These are phyloP conservation scores for Caenorhabditis inopinata DNA, from an alignment of 1,140 invertebrate genomes.

Conservation along the genomic window DNA sequence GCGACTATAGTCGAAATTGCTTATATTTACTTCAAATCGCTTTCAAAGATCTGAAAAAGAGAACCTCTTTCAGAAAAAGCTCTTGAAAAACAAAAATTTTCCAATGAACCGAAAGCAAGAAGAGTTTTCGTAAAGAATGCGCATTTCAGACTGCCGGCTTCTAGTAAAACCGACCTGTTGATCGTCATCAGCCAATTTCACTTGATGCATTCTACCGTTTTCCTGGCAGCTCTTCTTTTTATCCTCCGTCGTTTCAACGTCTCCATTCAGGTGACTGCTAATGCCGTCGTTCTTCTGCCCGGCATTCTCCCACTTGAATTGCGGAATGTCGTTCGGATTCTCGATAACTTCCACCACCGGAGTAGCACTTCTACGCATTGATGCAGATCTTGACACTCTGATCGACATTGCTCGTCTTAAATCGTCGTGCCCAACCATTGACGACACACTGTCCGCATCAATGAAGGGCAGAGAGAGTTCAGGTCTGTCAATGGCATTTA, in stretches of 20 bases:
- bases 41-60: no score
- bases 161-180: not conserved
- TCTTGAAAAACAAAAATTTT: no score
- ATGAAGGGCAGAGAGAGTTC: conserved; percentile 41
- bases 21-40: no score
- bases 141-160: no score
- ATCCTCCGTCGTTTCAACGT: not conserved
- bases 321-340: not conserved
- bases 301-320: not conserved
- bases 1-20: no score
- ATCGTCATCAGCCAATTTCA: not conserved
- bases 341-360: not conserved
- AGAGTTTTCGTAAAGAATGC: no score
- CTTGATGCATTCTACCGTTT: conserved; percentile 8
- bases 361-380: not conserved
- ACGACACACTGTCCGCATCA: conserved; percentile 43
- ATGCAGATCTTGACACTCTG: not conserved
- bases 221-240: not conserved
- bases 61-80: no score
- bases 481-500: conserved; percentile 19
- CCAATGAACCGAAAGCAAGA: no score
- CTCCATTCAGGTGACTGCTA: no score
- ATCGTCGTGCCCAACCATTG: conserved; percentile 41
- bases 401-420: conserved; percentile 22
- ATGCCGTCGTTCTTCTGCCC: not conserved